Percentiles rank a stretch among this genome's conserved stretches.
These are phyloP conservation scores for Hetaerina americana DNA, from an alignment of 1,140 invertebrate genomes.

Conservation along the genomic window DNA sequence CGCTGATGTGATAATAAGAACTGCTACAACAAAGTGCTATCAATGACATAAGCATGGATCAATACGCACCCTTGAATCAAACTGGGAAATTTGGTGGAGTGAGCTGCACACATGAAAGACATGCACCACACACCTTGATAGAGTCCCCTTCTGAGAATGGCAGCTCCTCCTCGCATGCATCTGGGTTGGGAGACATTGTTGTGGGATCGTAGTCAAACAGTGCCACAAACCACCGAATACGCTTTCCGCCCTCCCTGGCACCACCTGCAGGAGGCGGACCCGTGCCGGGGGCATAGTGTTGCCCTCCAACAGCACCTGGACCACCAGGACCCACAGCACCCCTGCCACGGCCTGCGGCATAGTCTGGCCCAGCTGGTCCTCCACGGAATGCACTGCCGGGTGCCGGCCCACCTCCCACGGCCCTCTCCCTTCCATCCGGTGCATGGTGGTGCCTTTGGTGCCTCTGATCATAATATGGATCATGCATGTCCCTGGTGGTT, in stretches of 20 bases:
- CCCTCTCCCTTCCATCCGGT: background rate
- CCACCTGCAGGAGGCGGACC: conserved; percentile 5
- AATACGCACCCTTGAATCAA: no score
- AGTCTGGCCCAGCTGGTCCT: conserved; percentile 24
- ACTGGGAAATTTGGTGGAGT: background rate
- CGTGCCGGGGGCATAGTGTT: conserved; percentile 12
- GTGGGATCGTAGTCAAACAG: conserved; percentile 94
- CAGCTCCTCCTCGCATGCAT: conserved; percentile 91
- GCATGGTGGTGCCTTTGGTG: conserved; percentile 1
- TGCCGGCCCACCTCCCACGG: conserved; percentile 6
- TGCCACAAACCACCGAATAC: conserved; percentile 77
- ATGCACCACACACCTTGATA: conserved; percentile 63
- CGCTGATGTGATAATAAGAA: no score
- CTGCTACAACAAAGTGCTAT: no score
- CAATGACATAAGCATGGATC: no score
- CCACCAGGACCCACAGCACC: conserved; percentile 1
- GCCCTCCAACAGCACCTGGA: conserved; percentile 14
- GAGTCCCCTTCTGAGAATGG: conserved; percentile 93
- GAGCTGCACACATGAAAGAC: conserved; percentile 18
- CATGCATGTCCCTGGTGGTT: conserved; percentile 5
- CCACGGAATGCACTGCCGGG: background rate
- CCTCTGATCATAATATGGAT: background rate
- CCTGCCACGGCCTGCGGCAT: conserved; percentile 12
- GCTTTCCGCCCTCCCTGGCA: conserved; percentile 37
- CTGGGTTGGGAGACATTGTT: conserved; percentile 97